phyloP scores from a whole-genome alignment of 2,797 vertebrate genomes.

The Chromobotia macracanthus region DNA sequence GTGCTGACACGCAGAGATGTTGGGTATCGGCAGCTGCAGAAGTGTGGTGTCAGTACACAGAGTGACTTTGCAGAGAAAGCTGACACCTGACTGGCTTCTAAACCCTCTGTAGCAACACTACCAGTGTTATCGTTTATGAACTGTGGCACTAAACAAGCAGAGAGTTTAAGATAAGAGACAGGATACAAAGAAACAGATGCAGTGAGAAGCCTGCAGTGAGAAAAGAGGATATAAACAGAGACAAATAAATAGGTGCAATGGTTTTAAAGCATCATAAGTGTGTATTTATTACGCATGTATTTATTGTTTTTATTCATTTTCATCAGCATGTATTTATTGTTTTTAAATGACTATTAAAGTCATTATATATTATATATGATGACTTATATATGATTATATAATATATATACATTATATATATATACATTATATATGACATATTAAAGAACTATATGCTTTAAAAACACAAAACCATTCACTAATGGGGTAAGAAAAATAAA shows the following conservation, averaged over 20 bases:
- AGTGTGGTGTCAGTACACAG: slow-evolving; percentile 64
- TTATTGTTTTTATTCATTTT: not conserved
- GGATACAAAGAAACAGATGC: slow-evolving; percentile 17
- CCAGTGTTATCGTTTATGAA: slow-evolving; percentile 32
- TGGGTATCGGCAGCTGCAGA: slow-evolving; percentile 40
- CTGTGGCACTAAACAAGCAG: slow-evolving; percentile 42
- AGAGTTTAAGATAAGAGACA: slow-evolving; percentile 29
- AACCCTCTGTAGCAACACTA: slow-evolving; percentile 44
- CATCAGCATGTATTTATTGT: too few relatives aligned
- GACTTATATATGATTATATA: too few relatives aligned
- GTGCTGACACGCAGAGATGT: slow-evolving; percentile 31
- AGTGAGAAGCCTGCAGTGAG: not conserved
- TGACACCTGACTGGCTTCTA: slow-evolving; percentile 48
- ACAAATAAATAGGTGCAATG: not conserved
- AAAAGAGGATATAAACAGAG: not conserved
- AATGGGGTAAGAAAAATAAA: too few relatives aligned
- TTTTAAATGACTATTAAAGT: too few relatives aligned
- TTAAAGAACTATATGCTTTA: too few relatives aligned
- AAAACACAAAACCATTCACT: too few relatives aligned
- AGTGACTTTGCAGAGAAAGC: slow-evolving; percentile 68
- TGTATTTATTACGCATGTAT: not conserved
- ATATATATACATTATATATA: too few relatives aligned
- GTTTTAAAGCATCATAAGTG: not conserved
- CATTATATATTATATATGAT: too few relatives aligned
- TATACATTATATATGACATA: too few relatives aligned